Conservation (phyloP, 2,797 vertebrate species). For the Cuculus canorus region DNA sequence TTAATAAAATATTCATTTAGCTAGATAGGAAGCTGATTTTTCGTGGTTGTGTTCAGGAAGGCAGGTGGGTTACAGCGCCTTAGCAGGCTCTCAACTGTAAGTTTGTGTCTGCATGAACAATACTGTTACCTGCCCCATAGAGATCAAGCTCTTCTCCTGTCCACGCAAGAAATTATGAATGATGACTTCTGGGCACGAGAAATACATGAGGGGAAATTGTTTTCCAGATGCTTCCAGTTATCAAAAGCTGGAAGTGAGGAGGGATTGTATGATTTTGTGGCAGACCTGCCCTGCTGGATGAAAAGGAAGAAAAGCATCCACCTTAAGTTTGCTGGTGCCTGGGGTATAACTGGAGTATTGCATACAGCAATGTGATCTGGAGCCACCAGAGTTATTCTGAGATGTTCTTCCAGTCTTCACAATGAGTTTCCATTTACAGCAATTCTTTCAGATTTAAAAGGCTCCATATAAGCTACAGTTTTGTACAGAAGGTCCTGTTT, state of each 20-base stretch:
- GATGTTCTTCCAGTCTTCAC: not conserved
- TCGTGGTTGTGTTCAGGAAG: not conserved
- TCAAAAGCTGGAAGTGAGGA: not conserved
- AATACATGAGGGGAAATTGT: not conserved
- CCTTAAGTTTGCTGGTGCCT: not conserved
- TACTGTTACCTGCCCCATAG: not conserved
- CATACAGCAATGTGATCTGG: not conserved
- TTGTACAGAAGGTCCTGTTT: not conserved
- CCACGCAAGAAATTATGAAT: not conserved
- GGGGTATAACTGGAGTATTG: not conserved
- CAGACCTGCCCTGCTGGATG: not conserved
- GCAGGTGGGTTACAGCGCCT: not conserved
- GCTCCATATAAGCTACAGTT: not conserved
- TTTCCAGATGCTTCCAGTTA: not conserved
- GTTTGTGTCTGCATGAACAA: not conserved
- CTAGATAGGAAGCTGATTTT: not conserved
- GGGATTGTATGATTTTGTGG: not conserved
- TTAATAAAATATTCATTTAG: slow-evolving; percentile 12
- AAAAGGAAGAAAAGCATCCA: not conserved
- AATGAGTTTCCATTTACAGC: not conserved
- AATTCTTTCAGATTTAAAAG: not conserved
- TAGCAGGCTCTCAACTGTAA: not conserved
- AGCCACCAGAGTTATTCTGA: not conserved
- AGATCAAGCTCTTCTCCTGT: not conserved
- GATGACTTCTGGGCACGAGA: not conserved